Conservation (phyloP, 23 tunicate species). For the Pegea sp. region DNA sequence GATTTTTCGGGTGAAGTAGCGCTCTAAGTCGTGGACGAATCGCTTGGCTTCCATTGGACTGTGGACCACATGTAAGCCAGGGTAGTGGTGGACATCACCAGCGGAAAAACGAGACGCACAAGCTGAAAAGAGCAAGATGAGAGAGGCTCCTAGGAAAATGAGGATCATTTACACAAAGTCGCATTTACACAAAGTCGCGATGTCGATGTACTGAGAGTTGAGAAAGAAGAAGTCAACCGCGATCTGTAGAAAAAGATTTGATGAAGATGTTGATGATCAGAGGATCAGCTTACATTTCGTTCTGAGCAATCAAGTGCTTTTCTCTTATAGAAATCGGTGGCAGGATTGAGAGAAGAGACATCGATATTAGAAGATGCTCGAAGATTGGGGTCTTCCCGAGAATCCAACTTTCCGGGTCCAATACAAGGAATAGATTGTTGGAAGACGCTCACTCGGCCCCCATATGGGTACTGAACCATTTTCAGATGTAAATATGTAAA, state of each 20-base stretch:
- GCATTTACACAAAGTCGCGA: conserved; percentile 84
- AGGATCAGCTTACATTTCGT: conserved; percentile 17
- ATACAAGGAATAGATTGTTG: conserved; percentile 56
- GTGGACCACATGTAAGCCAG: conserved; percentile 47
- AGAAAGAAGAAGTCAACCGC: conserved; percentile 91
- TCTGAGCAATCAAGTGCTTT: conserved; percentile 85
- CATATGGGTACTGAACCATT: conserved; percentile 24
- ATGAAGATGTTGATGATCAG: neutral
- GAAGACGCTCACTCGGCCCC: conserved; percentile 88
- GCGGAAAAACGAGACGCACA: conserved; percentile 81
- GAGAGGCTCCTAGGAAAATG: neutral
- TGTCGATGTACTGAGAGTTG: conserved; percentile 86
- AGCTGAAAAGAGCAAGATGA: conserved; percentile 16
- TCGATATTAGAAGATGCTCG: conserved; percentile 28
- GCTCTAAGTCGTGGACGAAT: conserved; percentile 53
- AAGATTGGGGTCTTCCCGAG: conserved; percentile 53
- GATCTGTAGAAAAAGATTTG: conserved; percentile 15
- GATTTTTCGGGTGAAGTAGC: conserved; percentile 83
- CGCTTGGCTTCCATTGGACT: conserved; percentile 86
- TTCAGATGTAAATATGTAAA: neutral
- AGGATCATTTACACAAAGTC: neutral
- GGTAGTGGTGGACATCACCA: conserved; percentile 86
- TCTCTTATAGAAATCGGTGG: conserved; percentile 91
- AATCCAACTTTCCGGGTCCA: conserved; percentile 65
- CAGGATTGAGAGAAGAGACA: conserved; percentile 37